Evolutionary conservation across 2,113 vertebrate species (phyloP).

Genomic region (Psittacara wagleri): DNA sequence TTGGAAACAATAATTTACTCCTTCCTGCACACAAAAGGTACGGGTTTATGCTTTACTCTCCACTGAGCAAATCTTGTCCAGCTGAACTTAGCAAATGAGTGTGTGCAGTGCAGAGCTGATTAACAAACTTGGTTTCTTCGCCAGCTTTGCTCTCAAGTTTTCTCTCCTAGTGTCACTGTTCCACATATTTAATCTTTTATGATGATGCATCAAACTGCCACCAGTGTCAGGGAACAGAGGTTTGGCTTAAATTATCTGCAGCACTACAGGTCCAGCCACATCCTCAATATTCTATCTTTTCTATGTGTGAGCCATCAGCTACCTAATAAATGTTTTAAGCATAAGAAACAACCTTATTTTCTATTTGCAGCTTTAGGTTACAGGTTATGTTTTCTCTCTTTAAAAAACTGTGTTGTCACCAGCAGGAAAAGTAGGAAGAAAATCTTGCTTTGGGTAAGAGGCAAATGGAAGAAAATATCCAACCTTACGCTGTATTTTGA

Average conservation of each 20-base stretch:
- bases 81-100: neutral
- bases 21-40: neutral
- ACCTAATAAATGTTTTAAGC: conserved; percentile 27
- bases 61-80: neutral
- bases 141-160: neutral
- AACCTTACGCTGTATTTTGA: conserved; percentile 61
- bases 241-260: neutral
- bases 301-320: neutral
- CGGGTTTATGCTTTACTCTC: neutral
- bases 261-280: neutral
- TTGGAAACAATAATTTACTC: neutral
- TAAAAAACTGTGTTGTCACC: neutral
- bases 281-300: neutral
- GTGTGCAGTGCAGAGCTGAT: neutral
- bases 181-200: neutral
- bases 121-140: neutral
- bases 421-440: neutral
- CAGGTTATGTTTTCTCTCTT: conserved; percentile 22
- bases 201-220: neutral
- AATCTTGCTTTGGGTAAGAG: conserved; percentile 12
- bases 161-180: neutral
- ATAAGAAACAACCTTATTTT: conserved; percentile 32
- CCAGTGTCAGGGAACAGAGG: neutral
- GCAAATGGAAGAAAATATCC: conserved; percentile 38
- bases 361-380: conserved; percentile 13